Evolutionary conservation across 2,888 invertebrate genomes (phyloP).

Genomic region (Pantelozetes paolii): DNA sequence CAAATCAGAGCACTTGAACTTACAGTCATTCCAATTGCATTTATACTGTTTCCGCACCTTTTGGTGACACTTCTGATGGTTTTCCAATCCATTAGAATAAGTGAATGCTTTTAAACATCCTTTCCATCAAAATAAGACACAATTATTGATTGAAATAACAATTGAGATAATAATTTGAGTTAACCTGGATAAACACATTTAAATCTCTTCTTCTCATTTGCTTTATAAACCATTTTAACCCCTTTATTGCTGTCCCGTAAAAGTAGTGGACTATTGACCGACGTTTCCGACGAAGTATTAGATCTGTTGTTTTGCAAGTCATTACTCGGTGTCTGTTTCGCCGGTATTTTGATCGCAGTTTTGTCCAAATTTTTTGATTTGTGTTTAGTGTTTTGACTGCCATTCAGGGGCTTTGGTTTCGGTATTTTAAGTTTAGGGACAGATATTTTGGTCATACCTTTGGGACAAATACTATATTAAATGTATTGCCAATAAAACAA

Average conservation of each 20-base stretch:
- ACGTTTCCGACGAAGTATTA: background rate
- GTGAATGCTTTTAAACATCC: background rate
- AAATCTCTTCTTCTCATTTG: background rate
- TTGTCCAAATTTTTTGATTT: background rate
- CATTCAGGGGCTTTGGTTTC: background rate
- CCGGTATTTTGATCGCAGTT: background rate
- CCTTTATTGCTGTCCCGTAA: background rate
- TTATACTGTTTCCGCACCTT: conserved; percentile 9
- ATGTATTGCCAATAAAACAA: background rate
- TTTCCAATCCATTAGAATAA: background rate
- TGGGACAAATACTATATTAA: background rate
- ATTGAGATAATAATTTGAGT: background rate
- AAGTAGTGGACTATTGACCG: background rate
- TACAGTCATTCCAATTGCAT: conserved; percentile 33
- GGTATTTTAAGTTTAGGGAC: background rate
- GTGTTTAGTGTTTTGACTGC: background rate
- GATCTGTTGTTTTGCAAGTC: background rate
- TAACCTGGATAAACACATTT: conserved; percentile 18
- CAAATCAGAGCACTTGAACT: conserved; percentile 32
- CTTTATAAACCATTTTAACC: background rate
- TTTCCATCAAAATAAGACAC: background rate
- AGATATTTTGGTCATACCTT: conserved; percentile 1
- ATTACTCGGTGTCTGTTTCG: background rate
- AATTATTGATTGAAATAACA: background rate
- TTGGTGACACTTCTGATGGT: background rate